Evolutionary conservation across 2,113 vertebrate genomes (phyloP).

Genomic region (Macroglossus sobrinus): DNA sequence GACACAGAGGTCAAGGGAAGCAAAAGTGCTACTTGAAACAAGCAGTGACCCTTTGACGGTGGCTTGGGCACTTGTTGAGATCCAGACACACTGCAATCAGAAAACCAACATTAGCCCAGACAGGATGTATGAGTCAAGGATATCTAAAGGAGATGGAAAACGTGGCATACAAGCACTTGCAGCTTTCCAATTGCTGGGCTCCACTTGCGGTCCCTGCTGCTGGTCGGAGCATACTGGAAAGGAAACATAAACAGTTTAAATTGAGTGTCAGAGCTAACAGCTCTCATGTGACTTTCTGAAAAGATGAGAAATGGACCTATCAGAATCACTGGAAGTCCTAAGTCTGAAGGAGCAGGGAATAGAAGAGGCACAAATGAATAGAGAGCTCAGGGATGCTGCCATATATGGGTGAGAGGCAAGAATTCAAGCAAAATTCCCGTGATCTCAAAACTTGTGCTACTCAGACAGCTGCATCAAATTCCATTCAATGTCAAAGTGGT

Average conservation of each 20-base stretch:
- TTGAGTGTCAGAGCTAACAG: constrained; percentile 48
- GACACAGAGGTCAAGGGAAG: background rate
- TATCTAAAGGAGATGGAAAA: constrained; percentile 61
- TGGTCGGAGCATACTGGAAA: constrained; percentile 62
- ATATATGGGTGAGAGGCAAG: constrained; percentile 33
- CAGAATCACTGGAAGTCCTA: background rate
- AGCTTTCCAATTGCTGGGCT: constrained; percentile 32
- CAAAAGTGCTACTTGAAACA: constrained; percentile 16
- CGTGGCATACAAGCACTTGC: constrained; percentile 29
- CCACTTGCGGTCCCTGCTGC: constrained; percentile 56
- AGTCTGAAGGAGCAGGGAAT: background rate
- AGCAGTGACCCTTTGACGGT: constrained; percentile 47
- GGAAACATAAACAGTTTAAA: constrained; percentile 77
- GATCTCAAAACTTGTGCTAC: constrained; percentile 21
- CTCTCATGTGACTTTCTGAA: constrained; percentile 69
- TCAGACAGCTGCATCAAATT: constrained; percentile 51
- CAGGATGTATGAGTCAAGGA: constrained; percentile 80
- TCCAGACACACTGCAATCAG: constrained; percentile 70
- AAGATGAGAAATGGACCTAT: constrained; percentile 35
- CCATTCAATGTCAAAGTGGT: constrained; percentile 55
- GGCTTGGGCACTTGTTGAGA: constrained; percentile 20
- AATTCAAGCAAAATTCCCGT: constrained; percentile 1
- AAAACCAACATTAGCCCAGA: constrained; percentile 78
- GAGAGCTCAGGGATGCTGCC: background rate
- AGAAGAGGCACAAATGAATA: background rate